Evolutionary conservation across 1,140 invertebrate genomes (phyloP), one percentile per base, ranked within the genome.

Genomic region (Bombus superbus): DNA sequence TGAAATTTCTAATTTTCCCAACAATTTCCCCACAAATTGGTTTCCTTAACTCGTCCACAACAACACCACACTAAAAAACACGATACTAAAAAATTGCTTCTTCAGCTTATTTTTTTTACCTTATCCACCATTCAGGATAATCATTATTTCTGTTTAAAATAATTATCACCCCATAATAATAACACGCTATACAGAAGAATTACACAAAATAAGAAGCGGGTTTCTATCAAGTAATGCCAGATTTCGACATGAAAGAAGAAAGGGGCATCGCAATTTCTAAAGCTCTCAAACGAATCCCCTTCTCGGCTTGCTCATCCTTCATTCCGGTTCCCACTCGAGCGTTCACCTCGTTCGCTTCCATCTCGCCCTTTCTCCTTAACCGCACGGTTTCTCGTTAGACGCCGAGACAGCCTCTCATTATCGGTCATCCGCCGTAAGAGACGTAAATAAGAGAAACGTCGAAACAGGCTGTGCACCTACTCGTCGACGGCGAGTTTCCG

Each of bases 371-470:
- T 89, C 78, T 64, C 66, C n/a, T 75, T 42, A 38, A 32, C 15
- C 18, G 40, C 62, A 69, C 83, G 62, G 66, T 85, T 75, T 81
- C 87, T 90, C 87, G 87, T 89, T 88, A 86, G 81, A 72, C 44
- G 59, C 38, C 57, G 57, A 57, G 76, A 83, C 79, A 66, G 59
- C 13, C 64, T 83, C 86, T 88, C 85, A 83, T 91, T 91, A 88
- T 66, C 73, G 73, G 68, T 59, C 35, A 76, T 77, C 35, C 66
- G 78, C 38, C 66, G 73, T 18, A 25, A 32, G 71, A 18, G 77
- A 83, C 81, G 73, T 85, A 90, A 88, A 90, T 90, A 90, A 86
- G 73, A 84, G 83, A 35, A 80, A 75, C 59, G 38, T 79, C 68
- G 35, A 35, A 59, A 78, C 44, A 68, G 42, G 1, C 44, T 5